Conservation (phyloP, 2,888 invertebrate species). For the Leptinotarsa rubiginosa region DNA sequence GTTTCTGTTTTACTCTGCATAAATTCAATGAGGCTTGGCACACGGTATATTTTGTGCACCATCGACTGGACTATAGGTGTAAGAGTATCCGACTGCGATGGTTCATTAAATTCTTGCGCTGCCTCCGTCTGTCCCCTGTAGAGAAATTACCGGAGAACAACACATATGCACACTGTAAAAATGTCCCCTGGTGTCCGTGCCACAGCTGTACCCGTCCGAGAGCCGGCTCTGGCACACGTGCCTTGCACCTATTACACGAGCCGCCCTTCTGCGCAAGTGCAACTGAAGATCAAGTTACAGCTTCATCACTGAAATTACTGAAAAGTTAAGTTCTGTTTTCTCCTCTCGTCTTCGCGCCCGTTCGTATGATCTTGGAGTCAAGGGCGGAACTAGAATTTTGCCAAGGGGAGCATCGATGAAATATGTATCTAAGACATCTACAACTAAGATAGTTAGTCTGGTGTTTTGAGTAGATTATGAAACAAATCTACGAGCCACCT, state of each 20-base stretch:
- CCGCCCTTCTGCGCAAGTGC: conserved; percentile 3
- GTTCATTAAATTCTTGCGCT: conserved; percentile 9
- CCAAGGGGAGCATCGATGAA: too few relatives aligned
- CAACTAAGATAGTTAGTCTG: too few relatives aligned
- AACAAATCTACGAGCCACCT: too few relatives aligned
- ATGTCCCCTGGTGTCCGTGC: conserved; percentile 15
- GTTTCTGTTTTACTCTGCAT: too few relatives aligned
- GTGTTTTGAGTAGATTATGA: too few relatives aligned
- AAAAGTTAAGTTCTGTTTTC: conserved; percentile 6
- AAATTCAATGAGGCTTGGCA: too few relatives aligned
- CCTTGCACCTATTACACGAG: conserved; percentile 1
- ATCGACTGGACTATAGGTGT: conserved; percentile 4
- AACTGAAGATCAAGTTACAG: conserved; percentile 7
- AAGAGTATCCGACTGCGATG: background rate
- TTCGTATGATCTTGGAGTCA: background rate
- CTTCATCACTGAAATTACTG: conserved; percentile 13
- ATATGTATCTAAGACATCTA: too few relatives aligned
- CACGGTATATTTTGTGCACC: background rate
- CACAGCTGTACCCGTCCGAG: conserved; percentile 6
- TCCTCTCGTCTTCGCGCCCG: background rate
- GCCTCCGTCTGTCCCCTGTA: conserved; percentile 3
- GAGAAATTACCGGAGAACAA: background rate
- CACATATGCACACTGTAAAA: conserved; percentile 16
- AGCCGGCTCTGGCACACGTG: conserved; percentile 10
- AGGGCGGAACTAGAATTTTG: background rate